phyloP scores from a whole-genome alignment of 2,797 vertebrate species.

The Zenarchopterus dispar region DNA sequence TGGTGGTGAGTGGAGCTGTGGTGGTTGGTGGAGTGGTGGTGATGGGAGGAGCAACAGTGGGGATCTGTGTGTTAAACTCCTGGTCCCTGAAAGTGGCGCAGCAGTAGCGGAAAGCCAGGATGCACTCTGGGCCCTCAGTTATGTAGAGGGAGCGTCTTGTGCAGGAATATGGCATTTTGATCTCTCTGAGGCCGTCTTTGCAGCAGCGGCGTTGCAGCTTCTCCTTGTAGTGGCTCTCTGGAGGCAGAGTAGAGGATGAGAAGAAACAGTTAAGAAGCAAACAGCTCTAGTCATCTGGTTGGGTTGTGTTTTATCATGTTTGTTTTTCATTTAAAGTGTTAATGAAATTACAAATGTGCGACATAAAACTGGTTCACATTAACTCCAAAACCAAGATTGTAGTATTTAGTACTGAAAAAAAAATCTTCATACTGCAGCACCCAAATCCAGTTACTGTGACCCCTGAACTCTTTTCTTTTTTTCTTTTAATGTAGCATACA shows the following conservation, averaged over 20 bases:
- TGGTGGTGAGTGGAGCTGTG: rapidly evolving
- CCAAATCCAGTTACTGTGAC: no score
- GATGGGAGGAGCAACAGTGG: slow-evolving; percentile 45
- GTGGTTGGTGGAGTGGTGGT: slow-evolving; percentile 27
- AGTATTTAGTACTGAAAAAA: no score
- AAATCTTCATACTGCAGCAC: no score
- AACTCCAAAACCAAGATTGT: no score
- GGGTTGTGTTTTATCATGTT: no score
- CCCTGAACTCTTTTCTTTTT: no score
- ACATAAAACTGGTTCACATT: no score
- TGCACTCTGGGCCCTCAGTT: slow-evolving; percentile 76
- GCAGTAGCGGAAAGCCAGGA: slow-evolving; percentile 81
- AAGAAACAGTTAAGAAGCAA: no score
- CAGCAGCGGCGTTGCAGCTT: slow-evolving; percentile 78
- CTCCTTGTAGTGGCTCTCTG: slow-evolving; percentile 79
- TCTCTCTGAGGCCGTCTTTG: slow-evolving; percentile 79
- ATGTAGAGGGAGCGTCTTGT: slow-evolving; percentile 79
- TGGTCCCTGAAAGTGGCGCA: slow-evolving; percentile 73
- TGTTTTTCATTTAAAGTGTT: no score
- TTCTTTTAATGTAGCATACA: no score
- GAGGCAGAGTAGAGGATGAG: background rate
- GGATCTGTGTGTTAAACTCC: slow-evolving; percentile 50
- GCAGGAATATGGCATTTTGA: slow-evolving; percentile 82
- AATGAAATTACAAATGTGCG: no score
- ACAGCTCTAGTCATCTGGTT: no score